Evolutionary conservation across 2,888 invertebrate genomes (phyloP).

Genomic region (Pyrocoelia pectoralis): DNA sequence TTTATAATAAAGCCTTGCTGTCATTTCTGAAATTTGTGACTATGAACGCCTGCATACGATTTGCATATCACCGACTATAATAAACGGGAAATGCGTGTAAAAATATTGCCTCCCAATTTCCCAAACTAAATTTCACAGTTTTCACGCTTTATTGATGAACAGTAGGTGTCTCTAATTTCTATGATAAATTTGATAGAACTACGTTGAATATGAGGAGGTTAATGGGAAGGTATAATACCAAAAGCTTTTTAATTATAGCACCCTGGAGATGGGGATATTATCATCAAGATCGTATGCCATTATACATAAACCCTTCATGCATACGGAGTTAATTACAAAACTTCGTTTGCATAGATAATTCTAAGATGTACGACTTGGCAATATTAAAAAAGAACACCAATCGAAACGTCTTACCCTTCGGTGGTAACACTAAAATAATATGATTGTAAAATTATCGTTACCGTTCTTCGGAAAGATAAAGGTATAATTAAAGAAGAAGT

Average conservation of each 20-base stretch:
- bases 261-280: constrained; percentile 28
- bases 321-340: constrained; percentile 13
- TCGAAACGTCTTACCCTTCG: too few relatives aligned
- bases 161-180: background rate
- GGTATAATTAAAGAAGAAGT: too few relatives aligned
- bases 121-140: background rate
- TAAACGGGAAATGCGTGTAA: background rate
- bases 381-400: too few relatives aligned
- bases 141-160: constrained; percentile 5
- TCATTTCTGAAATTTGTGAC: constrained; percentile 35
- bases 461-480: too few relatives aligned
- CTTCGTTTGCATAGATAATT: constrained; percentile 10
- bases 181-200: constrained; percentile 23
- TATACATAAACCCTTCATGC: constrained; percentile 7
- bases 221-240: constrained; percentile 20
- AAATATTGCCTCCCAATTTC: constrained; percentile 6
- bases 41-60: constrained; percentile 24
- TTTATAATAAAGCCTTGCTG: constrained; percentile 29
- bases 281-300: constrained; percentile 19
- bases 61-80: constrained; percentile 29
- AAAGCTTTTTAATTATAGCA: constrained; percentile 29
- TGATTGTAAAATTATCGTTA: too few relatives aligned
- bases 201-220: constrained; percentile 21
- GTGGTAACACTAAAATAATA: too few relatives aligned
- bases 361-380: too few relatives aligned